A percentile compares a stretch with the other conserved stretches of the same genome.
These are phyloP conservation scores for Acleris emargana DNA, from an alignment of 2,888 invertebrate species.

Conservation along the genomic window DNA sequence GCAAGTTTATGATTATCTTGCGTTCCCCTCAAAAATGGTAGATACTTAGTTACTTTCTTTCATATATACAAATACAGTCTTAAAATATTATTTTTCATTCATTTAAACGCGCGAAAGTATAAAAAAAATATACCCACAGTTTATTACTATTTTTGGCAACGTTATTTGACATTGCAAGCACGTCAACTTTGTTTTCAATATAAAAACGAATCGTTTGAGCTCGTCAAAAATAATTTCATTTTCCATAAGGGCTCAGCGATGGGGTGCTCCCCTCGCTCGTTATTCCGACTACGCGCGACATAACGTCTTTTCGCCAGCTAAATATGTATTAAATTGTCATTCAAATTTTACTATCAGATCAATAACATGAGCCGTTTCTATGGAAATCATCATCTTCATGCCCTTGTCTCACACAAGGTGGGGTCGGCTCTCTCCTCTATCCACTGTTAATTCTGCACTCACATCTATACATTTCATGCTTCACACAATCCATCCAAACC, in stretches of 20 bases:
- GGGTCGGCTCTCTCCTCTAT: too few relatives aligned
- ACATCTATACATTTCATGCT: too few relatives aligned
- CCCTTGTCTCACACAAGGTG: too few relatives aligned
- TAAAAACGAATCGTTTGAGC: conserved; percentile 60
- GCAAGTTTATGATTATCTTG: too few relatives aligned
- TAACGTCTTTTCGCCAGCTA: conserved; percentile 62
- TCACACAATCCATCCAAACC: too few relatives aligned
- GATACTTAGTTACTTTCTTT: too few relatives aligned
- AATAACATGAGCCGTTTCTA: conserved; percentile 47
- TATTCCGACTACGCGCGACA: conserved; percentile 63
- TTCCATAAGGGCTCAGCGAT: conserved; percentile 60
- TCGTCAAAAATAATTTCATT: conserved; percentile 67
- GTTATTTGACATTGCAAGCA: conserved; percentile 10
- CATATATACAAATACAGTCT: too few relatives aligned
- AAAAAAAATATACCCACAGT: too few relatives aligned
- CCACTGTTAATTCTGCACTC: too few relatives aligned
- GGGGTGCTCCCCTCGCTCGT: conserved; percentile 64
- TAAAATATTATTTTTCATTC: too few relatives aligned
- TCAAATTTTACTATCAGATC: conserved; percentile 58
- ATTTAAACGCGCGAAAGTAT: too few relatives aligned
- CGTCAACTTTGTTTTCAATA: conserved; percentile 51
- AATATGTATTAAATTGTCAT: conserved; percentile 72
- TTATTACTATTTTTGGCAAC: too few relatives aligned
- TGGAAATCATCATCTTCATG: background rate
- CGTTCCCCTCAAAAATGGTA: background rate